Base-by-base conservation (phyloP, 1,140 invertebrate genomes). In the Diploscapter pachys region DNA sequence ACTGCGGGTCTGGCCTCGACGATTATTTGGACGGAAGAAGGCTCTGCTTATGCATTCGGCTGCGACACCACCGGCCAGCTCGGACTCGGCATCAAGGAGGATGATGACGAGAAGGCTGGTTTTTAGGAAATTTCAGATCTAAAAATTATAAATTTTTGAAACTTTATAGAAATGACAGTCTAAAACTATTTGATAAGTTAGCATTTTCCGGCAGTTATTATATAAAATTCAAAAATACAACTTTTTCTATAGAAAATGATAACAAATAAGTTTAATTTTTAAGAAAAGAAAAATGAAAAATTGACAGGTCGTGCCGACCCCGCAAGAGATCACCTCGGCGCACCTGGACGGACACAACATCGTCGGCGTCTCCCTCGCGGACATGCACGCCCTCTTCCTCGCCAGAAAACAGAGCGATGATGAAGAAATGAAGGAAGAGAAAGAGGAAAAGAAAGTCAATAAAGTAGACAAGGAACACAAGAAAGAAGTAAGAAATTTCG, bases 21-120 rank as follows among this genome's bases (percentile, higher is more conserved):
- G 4, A 80, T 84, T 56, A 80, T 80, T 31, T 84, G 83, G 83
- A 81, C 80, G 11, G 73, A 80, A 54, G 78, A 79, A 48, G 82
- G 82, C 70, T 5, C 70, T 53, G 83, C 79, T 52, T 85, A 70
- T 63, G 73, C 77, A 8, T 84, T 80, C 57, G 83, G 83, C n/a
- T 83, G 63, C 64, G 83, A 85, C 53, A 80, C 79, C 31, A 80
- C 74, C 54, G 83, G 83, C n/a, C 83, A 85, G 49, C 73, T 84
- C 6, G 83, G 83, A 57, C 72, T 84, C 4, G 83, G 83, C 11
- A 72, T 84, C 57, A 79, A 75, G 52, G 83, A 84, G 52, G 83
- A 83, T 11, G 82, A 83, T 49, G 78, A 79, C 4, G 79, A 71
- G 79, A 31, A 31, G 31, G 31, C 31, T 31, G 31, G 80, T n/a